A percentile compares a stretch with the other conserved stretches of the same genome.
These are phyloP conservation scores for Oreotrochilus melanogaster DNA, from an alignment of 2,113 vertebrate genomes.

Conservation along the genomic window DNA sequence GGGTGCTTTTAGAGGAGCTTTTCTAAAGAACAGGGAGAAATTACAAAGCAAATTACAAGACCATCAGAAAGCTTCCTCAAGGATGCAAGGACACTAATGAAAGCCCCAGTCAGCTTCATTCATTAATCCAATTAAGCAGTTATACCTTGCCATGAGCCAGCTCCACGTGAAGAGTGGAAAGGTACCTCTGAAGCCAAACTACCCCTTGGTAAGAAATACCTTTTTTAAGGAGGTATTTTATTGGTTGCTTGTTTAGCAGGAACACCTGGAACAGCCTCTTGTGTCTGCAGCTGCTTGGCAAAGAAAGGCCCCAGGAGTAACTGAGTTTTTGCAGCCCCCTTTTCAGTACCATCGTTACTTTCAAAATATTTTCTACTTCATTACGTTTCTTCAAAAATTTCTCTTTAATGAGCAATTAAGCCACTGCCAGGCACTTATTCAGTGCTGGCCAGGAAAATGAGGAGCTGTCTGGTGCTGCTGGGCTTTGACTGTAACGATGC, in stretches of 20 bases:
- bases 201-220: neutral
- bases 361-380: neutral
- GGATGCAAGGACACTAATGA: neutral
- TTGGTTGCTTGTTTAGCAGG: neutral
- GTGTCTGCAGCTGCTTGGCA: neutral
- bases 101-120: neutral
- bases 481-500: neutral
- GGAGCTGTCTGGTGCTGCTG: neutral
- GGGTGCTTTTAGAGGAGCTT: neutral
- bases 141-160: neutral
- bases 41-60: neutral
- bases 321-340: neutral
- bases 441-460: neutral
- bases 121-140: neutral
- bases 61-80: neutral
- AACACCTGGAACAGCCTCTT: neutral
- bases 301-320: neutral
- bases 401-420: neutral
- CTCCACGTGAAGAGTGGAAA: neutral
- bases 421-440: neutral
- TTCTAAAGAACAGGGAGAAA: neutral
- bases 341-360: neutral
- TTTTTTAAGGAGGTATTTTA: neutral
- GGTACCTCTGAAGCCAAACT: neutral
- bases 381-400: neutral